Evolutionary conservation across 2,797 vertebrate genomes (phyloP), one percentile per base, ranked within the genome.

Genomic region (Malacoctenus gilli): DNA sequence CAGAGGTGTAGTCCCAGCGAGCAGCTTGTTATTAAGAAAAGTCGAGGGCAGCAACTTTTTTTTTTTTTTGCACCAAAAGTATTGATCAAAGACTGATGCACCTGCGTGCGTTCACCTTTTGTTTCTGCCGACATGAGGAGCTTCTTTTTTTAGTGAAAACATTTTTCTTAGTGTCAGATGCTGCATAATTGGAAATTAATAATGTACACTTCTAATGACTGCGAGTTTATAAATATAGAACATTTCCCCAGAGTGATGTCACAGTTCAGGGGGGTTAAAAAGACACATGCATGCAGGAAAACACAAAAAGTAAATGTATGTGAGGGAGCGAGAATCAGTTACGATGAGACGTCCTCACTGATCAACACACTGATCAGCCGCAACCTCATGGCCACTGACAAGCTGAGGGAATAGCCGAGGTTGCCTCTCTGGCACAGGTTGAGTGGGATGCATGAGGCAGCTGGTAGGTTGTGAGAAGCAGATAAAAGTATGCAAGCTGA

Each of bases 151-250:
- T 53, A 69, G 72, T 31, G 8, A 65, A n/a, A 73, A 52, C 55
- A 72, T 73, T 58, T 64, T 50, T 83, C 77, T 68, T 42, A 36
- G 31, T 79, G 68, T 74, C 72, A 70, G 44, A 59, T 34, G 50
- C 50, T 36, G 36, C 40, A 42, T 66, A 76, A 83, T 74, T 70
- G 60, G 50, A 71, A 78, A 80, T 77, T 16, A 77, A 65, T 77
- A 67, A 83, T 80, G 57, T 50, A 71, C 67, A 41, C 57, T 73
- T 71, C 36, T 57, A 73, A 73, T 57, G 52, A 48, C 32, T 53
- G 25, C 31, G 21, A 53, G 62, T 65, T 34, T 35, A 49, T 68
- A 68, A 72, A 75, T 60, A 40, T 35, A 18, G 14, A 36, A 15
- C 1, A 1, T 38, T n/a, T 66, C 20, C 36, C 11, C 9, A 36